Evolutionary conservation across 2,797 vertebrate species (phyloP).

Genomic region (Scolopax bukidnonensis): DNA sequence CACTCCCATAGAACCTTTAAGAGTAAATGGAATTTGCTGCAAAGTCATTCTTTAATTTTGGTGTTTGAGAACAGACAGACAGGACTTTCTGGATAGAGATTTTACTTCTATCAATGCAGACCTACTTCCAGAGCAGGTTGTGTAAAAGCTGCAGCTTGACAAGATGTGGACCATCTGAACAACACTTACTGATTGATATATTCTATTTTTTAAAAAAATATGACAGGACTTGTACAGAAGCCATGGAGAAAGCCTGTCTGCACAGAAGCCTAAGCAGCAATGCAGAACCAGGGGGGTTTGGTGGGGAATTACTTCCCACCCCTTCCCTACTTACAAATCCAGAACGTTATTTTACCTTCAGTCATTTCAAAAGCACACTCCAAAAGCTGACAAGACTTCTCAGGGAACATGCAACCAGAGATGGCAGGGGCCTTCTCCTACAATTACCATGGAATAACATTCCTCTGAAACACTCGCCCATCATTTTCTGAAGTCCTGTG

Average conservation of each 20-base stretch:
- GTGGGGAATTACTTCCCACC: background rate
- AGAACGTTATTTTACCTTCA: background rate
- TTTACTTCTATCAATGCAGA: background rate
- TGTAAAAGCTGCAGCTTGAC: background rate
- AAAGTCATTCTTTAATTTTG: background rate
- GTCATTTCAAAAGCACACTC: background rate
- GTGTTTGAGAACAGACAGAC: background rate
- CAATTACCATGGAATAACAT: background rate
- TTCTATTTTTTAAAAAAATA: background rate
- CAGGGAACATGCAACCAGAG: background rate
- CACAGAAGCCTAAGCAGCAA: background rate
- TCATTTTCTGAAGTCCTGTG: background rate
- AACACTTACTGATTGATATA: no score
- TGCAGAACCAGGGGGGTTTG: no score
- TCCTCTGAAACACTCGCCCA: background rate
- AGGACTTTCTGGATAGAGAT: background rate
- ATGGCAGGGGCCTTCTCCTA: background rate
- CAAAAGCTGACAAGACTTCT: background rate
- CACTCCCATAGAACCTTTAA: no score
- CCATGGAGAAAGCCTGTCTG: background rate
- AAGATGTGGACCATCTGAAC: accelerated
- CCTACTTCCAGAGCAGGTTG: background rate
- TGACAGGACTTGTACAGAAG: background rate
- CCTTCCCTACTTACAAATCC: background rate
- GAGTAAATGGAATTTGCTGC: background rate